Base-by-base conservation (phyloP, 2,113 vertebrate species). In the Gallinago paraguaiae region DNA sequence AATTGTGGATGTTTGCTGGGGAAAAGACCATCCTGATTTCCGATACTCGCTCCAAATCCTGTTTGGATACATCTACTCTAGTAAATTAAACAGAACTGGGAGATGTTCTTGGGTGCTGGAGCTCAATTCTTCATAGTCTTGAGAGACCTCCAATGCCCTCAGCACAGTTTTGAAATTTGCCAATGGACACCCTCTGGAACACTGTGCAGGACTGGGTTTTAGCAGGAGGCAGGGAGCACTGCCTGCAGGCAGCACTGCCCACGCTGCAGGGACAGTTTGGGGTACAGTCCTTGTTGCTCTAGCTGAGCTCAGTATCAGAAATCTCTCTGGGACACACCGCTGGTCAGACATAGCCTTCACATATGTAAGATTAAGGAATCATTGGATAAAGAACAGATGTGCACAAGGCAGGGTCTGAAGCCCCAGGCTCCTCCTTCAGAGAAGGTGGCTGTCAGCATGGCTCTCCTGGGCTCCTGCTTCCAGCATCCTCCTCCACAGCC, bases 121-220 rank as follows among this genome's bases (percentile, higher is more conserved):
- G 33, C 30, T 88, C 27, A 1, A 0, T 27, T 82, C 46, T 20
- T 37, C 39, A 9, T 1, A 11, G 17, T 15, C 37, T 53, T 15
- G 20, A 51, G 79, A 33, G 41, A 70, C 4, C 6, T 45, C 33
- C 30, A 4, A 5, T 8, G 25, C 17, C 7, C 35, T 65, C 27
- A 61, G 64, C 41, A 45, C 33, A 24, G 22, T 35, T 88, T 50
- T 67, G 82, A 78, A 3, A 1, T 6, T 46, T 61, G 75, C 45
- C 57, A n/a, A 0, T 1, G 22, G 46, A 10, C 8, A 1, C 4
- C 17, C 19, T 37, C 14, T 17, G 0, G 2, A n/a, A 41, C 0
- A 3, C 70, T 18, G 4, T 5, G 59, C 6, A 25, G 43, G 37
- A 12, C 48, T 57, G 67, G 85, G 43, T 57, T 90, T 35, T 14